Percentiles rank a stretch among this genome's conserved stretches.
phyloP scores from a whole-genome alignment of 2,797 vertebrate genomes.

The Sebastes kiyomatsui region DNA sequence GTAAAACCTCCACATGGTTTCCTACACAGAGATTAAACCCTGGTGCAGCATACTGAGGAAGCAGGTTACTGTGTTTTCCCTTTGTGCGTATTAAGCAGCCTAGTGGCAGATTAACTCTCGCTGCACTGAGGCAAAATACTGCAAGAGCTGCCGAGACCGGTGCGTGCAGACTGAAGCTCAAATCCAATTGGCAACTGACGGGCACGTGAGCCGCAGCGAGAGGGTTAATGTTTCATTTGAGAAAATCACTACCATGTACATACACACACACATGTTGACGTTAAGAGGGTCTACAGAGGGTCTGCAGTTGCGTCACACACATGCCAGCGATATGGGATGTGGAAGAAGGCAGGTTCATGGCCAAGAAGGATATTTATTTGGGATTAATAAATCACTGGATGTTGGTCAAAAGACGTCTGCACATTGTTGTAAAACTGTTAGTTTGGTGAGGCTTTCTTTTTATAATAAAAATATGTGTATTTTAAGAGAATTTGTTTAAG shows the following conservation, averaged over 20 bases:
- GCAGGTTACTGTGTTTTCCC: slow-evolving; percentile 42
- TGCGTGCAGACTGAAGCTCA: not conserved
- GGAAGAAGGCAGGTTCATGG: not conserved
- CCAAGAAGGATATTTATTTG: not conserved
- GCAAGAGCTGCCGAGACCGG: slow-evolving; percentile 8
- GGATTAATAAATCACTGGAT: not conserved
- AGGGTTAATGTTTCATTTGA: slow-evolving; percentile 33
- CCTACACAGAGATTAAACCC: slow-evolving; percentile 19
- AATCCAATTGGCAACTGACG: slow-evolving; percentile 20
- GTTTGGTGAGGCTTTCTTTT: no score
- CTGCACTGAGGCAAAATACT: slow-evolving; percentile 27
- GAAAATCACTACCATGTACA: not conserved
- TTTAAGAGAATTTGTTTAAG: no score
- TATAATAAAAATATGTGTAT: no score
- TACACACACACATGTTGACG: not conserved
- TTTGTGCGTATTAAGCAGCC: slow-evolving; percentile 46
- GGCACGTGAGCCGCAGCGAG: not conserved
- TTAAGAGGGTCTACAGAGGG: not conserved
- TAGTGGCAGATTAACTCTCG: slow-evolving; percentile 59
- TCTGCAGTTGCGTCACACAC: not conserved
- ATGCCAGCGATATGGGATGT: not conserved
- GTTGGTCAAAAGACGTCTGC: not conserved
- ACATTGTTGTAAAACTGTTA: not conserved
- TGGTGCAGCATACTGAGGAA: slow-evolving; percentile 26
- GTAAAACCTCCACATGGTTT: not conserved